Evolutionary conservation across 1,140 invertebrate species (phyloP).

Genomic region (Dreissena rostriformis): DNA sequence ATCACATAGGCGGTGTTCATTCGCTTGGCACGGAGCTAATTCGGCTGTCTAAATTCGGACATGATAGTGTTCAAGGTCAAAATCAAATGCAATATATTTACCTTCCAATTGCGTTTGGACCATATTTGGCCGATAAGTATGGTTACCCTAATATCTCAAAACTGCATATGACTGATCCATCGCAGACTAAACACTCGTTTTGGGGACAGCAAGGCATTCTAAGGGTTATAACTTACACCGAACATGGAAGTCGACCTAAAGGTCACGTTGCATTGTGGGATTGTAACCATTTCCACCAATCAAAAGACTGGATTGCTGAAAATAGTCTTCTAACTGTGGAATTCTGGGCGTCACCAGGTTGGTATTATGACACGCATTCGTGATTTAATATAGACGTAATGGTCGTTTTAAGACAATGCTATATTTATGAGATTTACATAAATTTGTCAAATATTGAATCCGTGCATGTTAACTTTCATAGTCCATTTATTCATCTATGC

Average conservation of each 20-base stretch:
- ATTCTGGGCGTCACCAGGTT: conserved; percentile 79
- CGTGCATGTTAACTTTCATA: too few relatives aligned
- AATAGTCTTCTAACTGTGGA: conserved; percentile 75
- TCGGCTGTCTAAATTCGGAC: conserved; percentile 71
- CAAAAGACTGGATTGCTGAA: conserved; percentile 75
- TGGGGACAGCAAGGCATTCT: conserved; percentile 76
- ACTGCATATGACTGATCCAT: conserved; percentile 69
- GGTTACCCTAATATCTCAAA: conserved; percentile 75
- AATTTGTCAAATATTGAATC: too few relatives aligned
- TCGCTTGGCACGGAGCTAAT: conserved; percentile 71
- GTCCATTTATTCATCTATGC: too few relatives aligned
- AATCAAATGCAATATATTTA: conserved; percentile 74
- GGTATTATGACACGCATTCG: too few relatives aligned
- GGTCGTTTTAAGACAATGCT: too few relatives aligned
- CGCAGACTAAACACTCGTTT: conserved; percentile 73
- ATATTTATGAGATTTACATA: too few relatives aligned
- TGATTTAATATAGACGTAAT: too few relatives aligned
- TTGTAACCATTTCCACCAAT: conserved; percentile 77
- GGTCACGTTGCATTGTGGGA: conserved; percentile 79
- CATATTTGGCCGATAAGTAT: conserved; percentile 78
- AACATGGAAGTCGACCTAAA: conserved; percentile 71
- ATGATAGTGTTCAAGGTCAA: conserved; percentile 71
- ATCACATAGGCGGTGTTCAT: conserved; percentile 74
- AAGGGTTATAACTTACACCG: conserved; percentile 76
- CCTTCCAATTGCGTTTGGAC: conserved; percentile 77